Conservation (phyloP, 2,797 vertebrate genomes). For the Micropoecilia bifurca region DNA sequence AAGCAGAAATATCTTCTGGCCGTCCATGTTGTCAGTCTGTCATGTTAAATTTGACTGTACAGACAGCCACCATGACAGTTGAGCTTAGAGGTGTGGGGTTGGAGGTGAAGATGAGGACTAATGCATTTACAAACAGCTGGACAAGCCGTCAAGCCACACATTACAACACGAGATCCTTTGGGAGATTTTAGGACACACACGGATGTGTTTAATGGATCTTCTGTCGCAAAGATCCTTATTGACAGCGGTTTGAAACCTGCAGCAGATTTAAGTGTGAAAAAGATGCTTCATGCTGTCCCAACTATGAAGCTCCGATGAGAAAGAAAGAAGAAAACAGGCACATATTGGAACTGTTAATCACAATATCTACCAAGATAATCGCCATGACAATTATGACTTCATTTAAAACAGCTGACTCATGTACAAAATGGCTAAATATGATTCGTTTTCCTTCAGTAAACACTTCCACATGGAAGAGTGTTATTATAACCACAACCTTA, state of each 20-base stretch:
- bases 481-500: background rate
- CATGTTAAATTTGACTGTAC: constrained; percentile 21
- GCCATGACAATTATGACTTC: background rate
- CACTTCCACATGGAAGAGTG: background rate
- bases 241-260: constrained; percentile 21
- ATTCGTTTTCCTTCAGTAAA: background rate
- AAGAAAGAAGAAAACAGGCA: background rate
- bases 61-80: constrained; percentile 20
- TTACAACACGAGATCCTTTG: constrained; percentile 42
- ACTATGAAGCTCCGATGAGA: no score
- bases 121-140: constrained; percentile 9
- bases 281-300: background rate
- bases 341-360: background rate
- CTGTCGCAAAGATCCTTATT: constrained; percentile 21
- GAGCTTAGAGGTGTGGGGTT: constrained; percentile 37
- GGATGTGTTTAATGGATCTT: constrained; percentile 49
- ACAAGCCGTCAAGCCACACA: constrained; percentile 46
- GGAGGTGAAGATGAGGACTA: constrained; percentile 27
- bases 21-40: constrained; percentile 19
- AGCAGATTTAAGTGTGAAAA: background rate
- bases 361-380: background rate
- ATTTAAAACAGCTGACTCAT: background rate
- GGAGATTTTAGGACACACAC: constrained; percentile 36
- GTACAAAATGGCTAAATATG: background rate
- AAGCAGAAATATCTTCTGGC: background rate